Percentiles rank a stretch among this genome's conserved stretches.
These are phyloP conservation scores for Dolomedes plantarius DNA, from an alignment of 2,888 invertebrate genomes.

Conservation along the genomic window DNA sequence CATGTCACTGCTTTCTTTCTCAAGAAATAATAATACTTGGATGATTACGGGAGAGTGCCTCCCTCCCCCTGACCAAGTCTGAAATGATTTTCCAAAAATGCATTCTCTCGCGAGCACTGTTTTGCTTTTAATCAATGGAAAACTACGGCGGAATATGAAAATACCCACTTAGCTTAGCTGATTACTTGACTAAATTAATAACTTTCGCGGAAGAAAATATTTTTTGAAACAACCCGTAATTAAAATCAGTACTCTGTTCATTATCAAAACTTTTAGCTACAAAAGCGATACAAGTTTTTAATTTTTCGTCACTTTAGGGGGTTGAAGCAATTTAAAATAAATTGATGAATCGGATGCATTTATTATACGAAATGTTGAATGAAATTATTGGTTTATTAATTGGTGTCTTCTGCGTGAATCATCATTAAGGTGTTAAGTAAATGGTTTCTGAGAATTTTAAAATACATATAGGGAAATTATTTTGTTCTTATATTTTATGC, in stretches of 20 bases:
- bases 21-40: neutral
- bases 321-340: constrained; percentile 22
- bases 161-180: constrained; percentile 27
- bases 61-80: neutral
- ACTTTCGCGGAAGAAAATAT: constrained; percentile 26
- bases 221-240: constrained; percentile 44
- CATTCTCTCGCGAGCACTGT: neutral
- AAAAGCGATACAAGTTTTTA: constrained; percentile 20
- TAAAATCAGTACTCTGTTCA: constrained; percentile 43
- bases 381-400: constrained; percentile 23
- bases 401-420: neutral
- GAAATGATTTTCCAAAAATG: constrained; percentile 16
- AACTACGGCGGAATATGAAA: constrained; percentile 19
- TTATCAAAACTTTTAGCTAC: constrained; percentile 27
- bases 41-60: neutral
- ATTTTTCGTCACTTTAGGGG: constrained; percentile 21
- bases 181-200: constrained; percentile 47
- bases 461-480: too few species aligned
- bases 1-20: neutral
- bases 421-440: neutral
- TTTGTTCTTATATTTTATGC: too few species aligned
- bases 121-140: constrained; percentile 28
- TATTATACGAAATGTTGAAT: constrained; percentile 36
- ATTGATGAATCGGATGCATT: constrained; percentile 12
- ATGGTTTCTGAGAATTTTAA: neutral